Evolutionary conservation across 2,797 vertebrate species (phyloP).

Genomic region (Chaunax sp.): DNA sequence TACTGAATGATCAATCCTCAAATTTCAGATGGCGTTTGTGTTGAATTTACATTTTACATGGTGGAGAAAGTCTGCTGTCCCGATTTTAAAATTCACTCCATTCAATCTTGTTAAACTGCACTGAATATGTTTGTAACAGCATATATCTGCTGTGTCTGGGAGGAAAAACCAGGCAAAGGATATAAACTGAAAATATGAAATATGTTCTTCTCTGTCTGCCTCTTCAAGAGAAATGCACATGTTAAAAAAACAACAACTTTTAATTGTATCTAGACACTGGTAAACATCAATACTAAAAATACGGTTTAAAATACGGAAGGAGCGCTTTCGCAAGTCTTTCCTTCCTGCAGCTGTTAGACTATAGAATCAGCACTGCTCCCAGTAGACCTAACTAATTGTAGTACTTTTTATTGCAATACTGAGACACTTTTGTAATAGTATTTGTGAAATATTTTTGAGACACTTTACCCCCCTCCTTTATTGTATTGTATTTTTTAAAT

Average conservation of each 20-base stretch:
- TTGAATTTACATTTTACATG: constrained; percentile 22
- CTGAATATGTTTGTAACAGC: not conserved
- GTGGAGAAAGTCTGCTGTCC: not conserved
- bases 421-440: too few relatives aligned
- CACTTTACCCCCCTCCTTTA: too few relatives aligned
- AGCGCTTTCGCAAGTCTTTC: too few relatives aligned
- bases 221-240: not conserved
- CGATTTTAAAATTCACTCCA: constrained; percentile 6
- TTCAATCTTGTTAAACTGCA: constrained; percentile 23
- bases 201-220: not conserved
- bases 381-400: too few relatives aligned
- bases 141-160: not conserved
- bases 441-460: too few relatives aligned
- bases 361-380: too few relatives aligned
- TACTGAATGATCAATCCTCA: constrained; percentile 24
- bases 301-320: too few relatives aligned
- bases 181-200: not conserved
- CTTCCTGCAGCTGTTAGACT: too few relatives aligned
- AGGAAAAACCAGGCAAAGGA: not conserved
- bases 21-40: constrained; percentile 15
- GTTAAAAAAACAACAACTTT: not conserved
- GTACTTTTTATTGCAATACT: too few relatives aligned
- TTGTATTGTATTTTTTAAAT: too few relatives aligned
- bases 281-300: not conserved
- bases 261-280: not conserved